Evolutionary conservation across 2,113 vertebrate species (phyloP).

Genomic region (Todiramphus chloris): DNA sequence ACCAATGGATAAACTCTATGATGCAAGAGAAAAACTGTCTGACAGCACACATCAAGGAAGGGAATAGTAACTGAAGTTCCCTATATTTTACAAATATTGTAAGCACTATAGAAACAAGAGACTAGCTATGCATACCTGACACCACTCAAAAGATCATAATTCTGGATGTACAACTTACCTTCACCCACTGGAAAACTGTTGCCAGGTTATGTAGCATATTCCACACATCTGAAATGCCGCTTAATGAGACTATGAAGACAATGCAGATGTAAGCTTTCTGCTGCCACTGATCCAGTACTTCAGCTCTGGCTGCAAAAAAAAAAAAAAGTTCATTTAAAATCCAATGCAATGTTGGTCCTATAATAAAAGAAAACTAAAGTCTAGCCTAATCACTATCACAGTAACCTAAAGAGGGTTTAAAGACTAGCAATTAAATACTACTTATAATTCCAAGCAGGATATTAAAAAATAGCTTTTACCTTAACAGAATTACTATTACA

Average conservation of each 20-base stretch:
- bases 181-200: constrained; percentile 79
- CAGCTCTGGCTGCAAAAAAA: constrained; percentile 58
- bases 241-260: neutral
- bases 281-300: neutral
- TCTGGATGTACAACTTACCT: constrained; percentile 61
- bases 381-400: neutral
- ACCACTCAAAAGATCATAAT: neutral
- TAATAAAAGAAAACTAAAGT: neutral
- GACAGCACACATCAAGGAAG: neutral
- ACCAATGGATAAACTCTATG: neutral
- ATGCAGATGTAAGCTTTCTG: neutral
- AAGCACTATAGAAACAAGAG: neutral
- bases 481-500: neutral
- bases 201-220: constrained; percentile 73
- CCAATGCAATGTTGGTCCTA: neutral
- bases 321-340: constrained; percentile 27
- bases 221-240: constrained; percentile 63
- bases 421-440: neutral
- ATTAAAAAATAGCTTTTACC: neutral
- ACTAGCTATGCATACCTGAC: neutral
- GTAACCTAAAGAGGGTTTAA: neutral
- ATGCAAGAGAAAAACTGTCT: neutral
- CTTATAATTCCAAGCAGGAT: neutral
- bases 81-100: fast-evolving
- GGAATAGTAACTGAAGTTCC: neutral